Evolutionary conservation across 2,797 vertebrate species (phyloP), one percentile per base, ranked within the genome.

Genomic region (Kryptopterus vitreolus): DNA sequence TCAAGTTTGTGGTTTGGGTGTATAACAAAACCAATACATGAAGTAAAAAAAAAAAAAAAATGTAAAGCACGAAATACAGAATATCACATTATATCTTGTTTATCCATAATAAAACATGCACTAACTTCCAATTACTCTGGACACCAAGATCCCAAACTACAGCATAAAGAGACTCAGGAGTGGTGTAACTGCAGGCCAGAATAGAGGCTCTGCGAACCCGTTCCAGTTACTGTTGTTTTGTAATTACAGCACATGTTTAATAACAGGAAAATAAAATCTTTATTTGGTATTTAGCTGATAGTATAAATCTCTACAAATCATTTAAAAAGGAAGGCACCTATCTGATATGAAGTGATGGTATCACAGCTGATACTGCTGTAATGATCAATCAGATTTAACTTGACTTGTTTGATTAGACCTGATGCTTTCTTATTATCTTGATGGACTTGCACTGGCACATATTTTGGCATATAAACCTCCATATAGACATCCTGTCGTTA

Each of bases 51-150:
- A 77, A 59, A 62, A 6, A 18, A 76, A 66, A 77, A 59, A 62
- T 16, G 10, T 24, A 33, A 62, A 29, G 38, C 70, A 76, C 33
- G 50, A 71, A 58, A 76, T 59, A 11, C 29, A 84, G 71, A 46
- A 62, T 9, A 33, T 62, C 20, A 69, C n/a, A 59, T 75, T 43
- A 4, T 6, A 31, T 55, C 15, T 26, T 16, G 13, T 46, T 38
- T 43, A 75, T 46, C 10, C 9, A 29, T 35, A 2, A 26, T 38
- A 43, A 58, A 74, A 46, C 15, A 58, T 59, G n/a, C 33, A 53
- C 22, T 75, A 16, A 13, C 16, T 53, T 63, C 26, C 22, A 65
- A 5, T 10, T 33, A 24, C 24, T 52, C 9, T 63, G 20, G 29
- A 65, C 58, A 46, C 10, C 0, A 52, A 12, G 1, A 24, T 62